Evolutionary conservation across 2,888 invertebrate genomes (phyloP), one percentile per base, ranked within the genome.

Genomic region (Dasypogon diadema): DNA sequence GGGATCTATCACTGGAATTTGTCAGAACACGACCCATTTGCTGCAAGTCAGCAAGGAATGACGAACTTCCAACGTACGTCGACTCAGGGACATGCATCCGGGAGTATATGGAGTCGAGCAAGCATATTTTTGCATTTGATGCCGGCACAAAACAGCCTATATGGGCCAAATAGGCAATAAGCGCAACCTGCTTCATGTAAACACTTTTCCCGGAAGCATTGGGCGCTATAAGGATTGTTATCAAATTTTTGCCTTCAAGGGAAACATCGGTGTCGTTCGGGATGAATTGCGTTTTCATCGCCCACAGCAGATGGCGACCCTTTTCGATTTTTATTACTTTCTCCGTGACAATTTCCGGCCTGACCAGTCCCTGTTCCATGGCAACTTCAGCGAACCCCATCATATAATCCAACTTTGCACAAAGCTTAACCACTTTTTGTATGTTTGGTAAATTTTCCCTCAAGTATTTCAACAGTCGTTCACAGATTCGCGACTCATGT

Each of bases 161-260:
- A 83, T 97, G 96, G 0, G 96, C 93, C 87, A 98, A 87, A 85
- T 92, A 96, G 1, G 92, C 91, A 79, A 96, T 91, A 72, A 96
- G 83, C 14, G 92, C 93, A 2, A 91, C 87, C 87, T 96, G 95
- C 85, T 96, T 97, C 82, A 98, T 88, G 84, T 94, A 98, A 26
- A 97, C 91, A 77, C 95, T 97, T 86, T 98, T 98, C 2, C 98
- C 98, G 82, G 95, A 93, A 1, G 94, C 92, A 85, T 97, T 98
- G 0, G 97, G 95, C 0, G 97, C 97, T 0, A 95, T 95, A 4
- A 97, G 86, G 63, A 98, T 89, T 83, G 93, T 93, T 22, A 97
- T 89, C 10, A 87, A 85, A 14, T 89, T 89, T 5, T 87, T 85
- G 0, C 86, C 82, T 0, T 65, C 37, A 0, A 30, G 3, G 26